phyloP scores from a whole-genome alignment of 2,888 invertebrate species.

The Lutraria lutraria region DNA sequence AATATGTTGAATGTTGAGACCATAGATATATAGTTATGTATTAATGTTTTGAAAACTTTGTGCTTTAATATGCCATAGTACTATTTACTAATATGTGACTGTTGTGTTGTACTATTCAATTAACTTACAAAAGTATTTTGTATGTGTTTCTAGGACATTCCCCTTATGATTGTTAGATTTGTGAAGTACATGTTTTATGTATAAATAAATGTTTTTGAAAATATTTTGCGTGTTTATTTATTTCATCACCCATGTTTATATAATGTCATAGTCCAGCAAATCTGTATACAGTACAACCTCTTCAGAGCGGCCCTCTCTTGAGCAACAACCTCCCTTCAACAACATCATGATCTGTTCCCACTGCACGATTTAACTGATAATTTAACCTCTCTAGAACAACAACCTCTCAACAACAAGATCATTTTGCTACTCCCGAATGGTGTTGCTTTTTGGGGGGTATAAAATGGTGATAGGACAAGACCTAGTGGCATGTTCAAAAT shows the following conservation, averaged over 20 bases:
- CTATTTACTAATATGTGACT: not conserved
- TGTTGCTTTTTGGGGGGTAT: no score
- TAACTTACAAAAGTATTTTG: not conserved
- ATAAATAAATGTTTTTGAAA: slow-evolving; percentile 7
- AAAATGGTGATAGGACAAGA: no score
- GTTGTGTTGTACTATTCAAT: not conserved
- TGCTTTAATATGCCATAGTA: not conserved
- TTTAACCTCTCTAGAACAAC: no score
- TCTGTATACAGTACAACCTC: no score
- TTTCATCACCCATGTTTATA: not conserved
- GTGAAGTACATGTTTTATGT: not conserved
- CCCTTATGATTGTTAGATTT: not conserved
- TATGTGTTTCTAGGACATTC: not conserved
- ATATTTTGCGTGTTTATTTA: not conserved
- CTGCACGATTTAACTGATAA: no score
- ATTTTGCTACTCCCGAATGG: no score
- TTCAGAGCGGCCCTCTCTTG: no score
- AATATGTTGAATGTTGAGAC: no score
- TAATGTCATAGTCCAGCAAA: not conserved
- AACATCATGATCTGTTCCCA: no score
- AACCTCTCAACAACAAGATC: no score
- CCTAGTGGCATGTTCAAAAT: no score
- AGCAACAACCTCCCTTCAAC: no score
- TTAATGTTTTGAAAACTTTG: not conserved
- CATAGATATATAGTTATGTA: not conserved